phyloP scores from a whole-genome alignment of 2,888 invertebrate species.

The Limnephilus marmoratus region DNA sequence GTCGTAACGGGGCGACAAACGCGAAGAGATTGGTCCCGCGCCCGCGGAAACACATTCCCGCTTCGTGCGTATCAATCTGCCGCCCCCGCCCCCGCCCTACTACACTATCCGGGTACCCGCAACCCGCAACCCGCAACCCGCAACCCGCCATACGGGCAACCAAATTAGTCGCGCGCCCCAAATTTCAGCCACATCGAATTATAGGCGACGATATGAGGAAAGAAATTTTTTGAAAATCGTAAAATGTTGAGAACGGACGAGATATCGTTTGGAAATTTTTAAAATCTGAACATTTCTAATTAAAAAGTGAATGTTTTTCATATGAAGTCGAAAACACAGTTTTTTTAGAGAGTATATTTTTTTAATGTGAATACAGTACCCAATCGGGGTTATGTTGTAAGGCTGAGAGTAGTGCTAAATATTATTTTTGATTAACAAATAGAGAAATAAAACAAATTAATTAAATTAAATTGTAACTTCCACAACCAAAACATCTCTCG shows the following conservation, averaged over 20 bases:
- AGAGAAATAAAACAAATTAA: too few relatives aligned
- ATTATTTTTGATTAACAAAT: too few relatives aligned
- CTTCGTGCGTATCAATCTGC: slow-evolving; percentile 29
- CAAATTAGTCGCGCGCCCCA: not conserved
- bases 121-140: not conserved
- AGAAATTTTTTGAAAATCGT: not conserved
- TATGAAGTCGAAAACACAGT: too few relatives aligned
- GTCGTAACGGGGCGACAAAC: not conserved
- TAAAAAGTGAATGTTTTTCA: too few relatives aligned
- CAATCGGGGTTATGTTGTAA: too few relatives aligned
- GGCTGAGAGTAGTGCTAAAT: too few relatives aligned
- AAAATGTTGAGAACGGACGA: not conserved
- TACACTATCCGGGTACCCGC: not conserved
- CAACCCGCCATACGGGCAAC: not conserved
- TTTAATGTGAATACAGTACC: too few relatives aligned
- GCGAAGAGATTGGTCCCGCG: not conserved
- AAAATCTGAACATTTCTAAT: too few relatives aligned
- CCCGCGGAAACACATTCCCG: not conserved
- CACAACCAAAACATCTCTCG: too few relatives aligned
- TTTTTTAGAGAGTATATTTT: too few relatives aligned
- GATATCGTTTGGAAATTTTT: not conserved
- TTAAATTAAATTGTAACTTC: too few relatives aligned
- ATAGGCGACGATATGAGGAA: not conserved
- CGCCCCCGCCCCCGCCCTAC: not conserved
- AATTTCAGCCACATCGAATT: not conserved